phyloP scores from a whole-genome alignment of 2,797 vertebrate genomes.

The Halcyon leucocephala region DNA sequence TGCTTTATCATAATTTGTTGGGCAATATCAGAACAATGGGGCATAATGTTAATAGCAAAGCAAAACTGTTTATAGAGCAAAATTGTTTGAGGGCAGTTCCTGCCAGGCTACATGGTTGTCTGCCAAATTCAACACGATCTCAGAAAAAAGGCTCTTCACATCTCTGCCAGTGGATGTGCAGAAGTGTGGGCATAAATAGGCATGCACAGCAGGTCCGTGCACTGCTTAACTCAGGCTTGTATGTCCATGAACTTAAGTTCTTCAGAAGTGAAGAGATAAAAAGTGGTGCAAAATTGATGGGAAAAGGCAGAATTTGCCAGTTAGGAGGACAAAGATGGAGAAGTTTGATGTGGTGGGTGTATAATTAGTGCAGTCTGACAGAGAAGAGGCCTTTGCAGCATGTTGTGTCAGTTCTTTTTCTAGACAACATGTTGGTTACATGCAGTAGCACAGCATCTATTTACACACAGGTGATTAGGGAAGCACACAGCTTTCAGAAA shows the following conservation, averaged over 20 bases:
- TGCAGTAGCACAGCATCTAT: not conserved
- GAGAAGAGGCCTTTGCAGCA: constrained; percentile 27
- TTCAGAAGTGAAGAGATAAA: not conserved
- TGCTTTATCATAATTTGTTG: not conserved
- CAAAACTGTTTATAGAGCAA: not conserved
- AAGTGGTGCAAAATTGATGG: not conserved
- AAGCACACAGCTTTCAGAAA: not conserved
- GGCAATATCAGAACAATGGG: not conserved
- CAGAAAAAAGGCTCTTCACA: not conserved
- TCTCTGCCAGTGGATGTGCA: not conserved
- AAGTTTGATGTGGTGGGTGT: not conserved
- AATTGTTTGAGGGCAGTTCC: not conserved
- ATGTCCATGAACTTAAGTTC: not conserved
- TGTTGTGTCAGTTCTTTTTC: constrained; percentile 52
- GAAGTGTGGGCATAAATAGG: not conserved
- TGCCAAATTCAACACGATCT: not conserved
- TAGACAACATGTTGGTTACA: not conserved
- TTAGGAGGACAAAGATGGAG: not conserved
- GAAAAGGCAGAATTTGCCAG: not conserved
- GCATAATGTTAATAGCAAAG: not conserved
- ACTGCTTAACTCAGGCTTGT: not conserved
- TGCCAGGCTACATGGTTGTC: not conserved
- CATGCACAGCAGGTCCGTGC: not conserved
- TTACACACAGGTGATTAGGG: constrained; percentile 18
- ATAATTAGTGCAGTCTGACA: not conserved